Conservation (phyloP, 2,797 vertebrate species). For the Babyrousa celebensis region DNA sequence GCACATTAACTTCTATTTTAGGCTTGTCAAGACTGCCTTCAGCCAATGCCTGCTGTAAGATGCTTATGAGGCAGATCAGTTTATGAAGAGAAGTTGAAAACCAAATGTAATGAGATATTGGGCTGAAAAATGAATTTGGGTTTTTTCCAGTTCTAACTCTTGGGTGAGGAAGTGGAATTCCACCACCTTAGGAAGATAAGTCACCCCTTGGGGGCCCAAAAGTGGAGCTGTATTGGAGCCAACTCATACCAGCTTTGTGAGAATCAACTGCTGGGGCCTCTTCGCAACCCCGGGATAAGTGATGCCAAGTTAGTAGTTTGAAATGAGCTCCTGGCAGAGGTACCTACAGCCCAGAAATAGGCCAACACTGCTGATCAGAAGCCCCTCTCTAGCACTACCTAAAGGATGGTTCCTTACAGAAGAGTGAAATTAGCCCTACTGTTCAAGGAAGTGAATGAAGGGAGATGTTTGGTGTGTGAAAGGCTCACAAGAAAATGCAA, state of each 20-base stretch:
- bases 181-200: neutral
- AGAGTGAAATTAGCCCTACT: neutral
- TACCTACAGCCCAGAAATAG: neutral
- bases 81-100: neutral
- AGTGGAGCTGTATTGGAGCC: neutral
- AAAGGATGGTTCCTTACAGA: neutral
- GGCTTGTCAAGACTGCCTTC: neutral
- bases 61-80: neutral
- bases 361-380: neutral
- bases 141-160: neutral
- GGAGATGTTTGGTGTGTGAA: neutral
- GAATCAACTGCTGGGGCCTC: neutral
- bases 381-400: neutral
- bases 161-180: neutral
- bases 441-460: neutral
- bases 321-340: neutral
- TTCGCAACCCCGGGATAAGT: neutral
- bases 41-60: neutral
- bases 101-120: neutral
- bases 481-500: neutral
- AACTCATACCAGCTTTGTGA: rapidly evolving
- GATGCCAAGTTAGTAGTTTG: neutral
- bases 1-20: neutral
- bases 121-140: neutral
- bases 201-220: neutral